Conservation (phyloP, 2,797 vertebrate genomes). For the Emydoidea blandingii region DNA sequence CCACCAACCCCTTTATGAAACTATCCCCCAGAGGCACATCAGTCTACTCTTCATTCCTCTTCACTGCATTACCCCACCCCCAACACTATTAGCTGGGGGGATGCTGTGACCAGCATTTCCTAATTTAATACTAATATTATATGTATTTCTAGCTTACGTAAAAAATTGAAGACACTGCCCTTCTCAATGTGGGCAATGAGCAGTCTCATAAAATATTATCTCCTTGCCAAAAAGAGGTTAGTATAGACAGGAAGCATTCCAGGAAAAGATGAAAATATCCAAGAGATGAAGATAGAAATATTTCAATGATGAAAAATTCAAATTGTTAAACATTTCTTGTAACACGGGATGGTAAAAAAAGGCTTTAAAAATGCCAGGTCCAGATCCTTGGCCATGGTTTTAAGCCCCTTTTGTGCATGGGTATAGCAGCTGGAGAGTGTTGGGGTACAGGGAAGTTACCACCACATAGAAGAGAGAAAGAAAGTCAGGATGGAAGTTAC, state of each 20-base stretch:
- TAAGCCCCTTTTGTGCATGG: neutral
- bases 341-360: too few species aligned
- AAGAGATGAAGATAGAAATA: neutral
- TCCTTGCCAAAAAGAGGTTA: neutral
- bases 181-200: constrained; percentile 6
- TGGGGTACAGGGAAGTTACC: neutral
- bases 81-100: constrained; percentile 26
- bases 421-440: neutral
- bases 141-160: constrained; percentile 13
- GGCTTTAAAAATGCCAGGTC: neutral
- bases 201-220: neutral
- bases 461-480: neutral
- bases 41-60: neutral
- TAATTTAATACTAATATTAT: constrained; percentile 40
- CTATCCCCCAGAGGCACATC: neutral
- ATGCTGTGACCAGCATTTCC: constrained; percentile 36
- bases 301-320: neutral
- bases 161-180: constrained; percentile 39
- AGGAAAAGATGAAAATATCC: neutral
- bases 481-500: neutral
- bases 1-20: constrained; percentile 8
- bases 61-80: constrained; percentile 23
- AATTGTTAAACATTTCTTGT: neutral
- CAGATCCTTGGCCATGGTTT: neutral
- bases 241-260: neutral